These are phyloP conservation scores for Ciconia maguari DNA, from an alignment of 2,113 vertebrate species.

Conservation along the genomic window DNA sequence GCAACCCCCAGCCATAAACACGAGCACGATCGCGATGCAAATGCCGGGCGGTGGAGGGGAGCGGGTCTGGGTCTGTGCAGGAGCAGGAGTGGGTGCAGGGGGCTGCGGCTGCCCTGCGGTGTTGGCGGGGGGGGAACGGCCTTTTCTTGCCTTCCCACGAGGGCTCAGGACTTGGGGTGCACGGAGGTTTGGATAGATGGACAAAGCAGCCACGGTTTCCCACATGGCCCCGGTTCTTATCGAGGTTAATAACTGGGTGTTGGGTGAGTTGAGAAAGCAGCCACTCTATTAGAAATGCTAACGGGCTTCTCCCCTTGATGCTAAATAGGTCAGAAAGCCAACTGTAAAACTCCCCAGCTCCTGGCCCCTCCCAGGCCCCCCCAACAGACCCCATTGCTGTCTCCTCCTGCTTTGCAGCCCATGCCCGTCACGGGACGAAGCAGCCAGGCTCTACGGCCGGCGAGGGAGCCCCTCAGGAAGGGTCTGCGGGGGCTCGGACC, in stretches of 20 bases:
- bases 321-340: background rate
- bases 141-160: background rate
- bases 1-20: background rate
- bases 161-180: background rate
- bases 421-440: background rate
- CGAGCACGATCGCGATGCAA: background rate
- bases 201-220: background rate
- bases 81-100: background rate
- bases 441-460: background rate
- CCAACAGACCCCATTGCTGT: background rate
- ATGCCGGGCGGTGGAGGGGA: fast-evolving
- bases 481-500: background rate
- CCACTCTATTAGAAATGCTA: constrained; percentile 6
- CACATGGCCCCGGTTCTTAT: background rate
- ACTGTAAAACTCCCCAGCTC: background rate
- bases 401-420: background rate
- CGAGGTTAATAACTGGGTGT: background rate
- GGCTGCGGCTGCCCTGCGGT: background rate
- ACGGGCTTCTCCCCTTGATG: background rate
- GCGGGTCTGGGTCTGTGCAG: fast-evolving
- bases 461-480: background rate
- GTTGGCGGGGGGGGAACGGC: fast-evolving
- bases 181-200: background rate
- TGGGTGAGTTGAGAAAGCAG: background rate
- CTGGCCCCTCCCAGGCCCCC: background rate